Evolutionary conservation across 2,797 vertebrate species (phyloP).

Genomic region (Sorex maritimensis): DNA sequence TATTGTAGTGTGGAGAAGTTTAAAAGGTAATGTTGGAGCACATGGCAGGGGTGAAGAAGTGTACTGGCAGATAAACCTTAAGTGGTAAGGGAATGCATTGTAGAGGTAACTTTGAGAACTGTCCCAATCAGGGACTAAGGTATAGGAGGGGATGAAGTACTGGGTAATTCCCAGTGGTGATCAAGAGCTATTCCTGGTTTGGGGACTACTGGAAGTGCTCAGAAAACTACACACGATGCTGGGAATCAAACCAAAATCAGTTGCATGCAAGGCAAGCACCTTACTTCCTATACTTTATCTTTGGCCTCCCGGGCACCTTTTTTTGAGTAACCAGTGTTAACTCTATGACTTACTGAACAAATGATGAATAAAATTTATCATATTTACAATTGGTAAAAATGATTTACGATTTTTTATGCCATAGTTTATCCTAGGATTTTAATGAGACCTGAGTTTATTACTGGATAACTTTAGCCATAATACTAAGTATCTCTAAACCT

Average conservation of each 20-base stretch:
- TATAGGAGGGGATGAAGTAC: too few species aligned
- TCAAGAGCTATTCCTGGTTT: too few species aligned
- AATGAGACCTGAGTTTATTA: not conserved
- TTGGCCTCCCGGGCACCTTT: not conserved
- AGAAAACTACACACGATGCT: too few species aligned
- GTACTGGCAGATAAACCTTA: not conserved
- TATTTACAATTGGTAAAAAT: constrained; percentile 54
- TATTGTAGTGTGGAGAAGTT: not conserved
- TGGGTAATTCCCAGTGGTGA: too few species aligned
- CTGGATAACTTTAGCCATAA: not conserved
- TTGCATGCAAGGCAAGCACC: too few species aligned
- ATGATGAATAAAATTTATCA: constrained; percentile 19
- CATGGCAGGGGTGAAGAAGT: rapidly evolving
- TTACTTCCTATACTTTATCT: too few species aligned
- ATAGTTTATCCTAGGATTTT: not conserved
- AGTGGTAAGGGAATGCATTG: not conserved
- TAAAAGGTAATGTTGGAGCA: not conserved
- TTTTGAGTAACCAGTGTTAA: not conserved
- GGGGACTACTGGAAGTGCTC: too few species aligned
- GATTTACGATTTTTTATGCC: too few species aligned
- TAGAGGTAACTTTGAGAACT: constrained; percentile 6
- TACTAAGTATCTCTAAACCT: constrained; percentile 5
- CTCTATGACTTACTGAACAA: not conserved
- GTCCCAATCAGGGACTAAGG: not conserved
- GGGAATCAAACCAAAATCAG: too few species aligned